Base-by-base conservation (phyloP, 1,140 invertebrate species). In the Venustaconcha ellipsiformis region DNA sequence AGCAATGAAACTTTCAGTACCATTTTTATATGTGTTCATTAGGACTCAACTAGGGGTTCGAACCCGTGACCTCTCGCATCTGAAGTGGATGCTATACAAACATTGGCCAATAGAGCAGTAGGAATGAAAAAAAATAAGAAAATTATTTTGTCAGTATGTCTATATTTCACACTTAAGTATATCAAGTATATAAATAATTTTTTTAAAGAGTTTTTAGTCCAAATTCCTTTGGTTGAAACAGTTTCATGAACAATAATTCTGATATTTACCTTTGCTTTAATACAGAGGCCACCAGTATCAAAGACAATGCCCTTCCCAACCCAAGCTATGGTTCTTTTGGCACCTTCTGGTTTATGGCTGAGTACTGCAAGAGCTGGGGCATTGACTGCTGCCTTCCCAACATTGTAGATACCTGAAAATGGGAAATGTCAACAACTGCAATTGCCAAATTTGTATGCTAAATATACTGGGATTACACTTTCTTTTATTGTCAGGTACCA, bases 241-340 rank as follows among this genome's bases (percentile, higher is more conserved):
- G 37, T 64, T 30, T 20, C 14, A 64, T 30, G 17, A 5, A 0
- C 64, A 23, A 30, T 18, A n/a, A 37, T 26, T 20, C 23, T 26
- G 57, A 55, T 14, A 60, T 70, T 83, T 89, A 95, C 94, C 92
- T 96, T 96, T 30, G 93, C 92, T 90, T 97, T 97, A 83, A 98
- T 95, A 87, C 94, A 95, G 60, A 97, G 92, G 26, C 96, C 96
- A 84, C 96, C 96, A 82, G 96, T 97, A 86, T 98, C 96, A 88
- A 95, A 98, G 13, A 97, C 95, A 87, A 98, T 97, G 67, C 92
- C 96, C 89, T 98, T 98, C 55, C 96, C 96, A 65, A 98, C 96
- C 93, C 96, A 95, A 5, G 96, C 96, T 74, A 96, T 93, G 6
- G 92, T 94, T 82, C 94, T 92, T 18, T 92, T 92, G 15, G 95